Evolutionary conservation across 2,113 vertebrate genomes (phyloP).

Genomic region (Polyodon spathula): DNA sequence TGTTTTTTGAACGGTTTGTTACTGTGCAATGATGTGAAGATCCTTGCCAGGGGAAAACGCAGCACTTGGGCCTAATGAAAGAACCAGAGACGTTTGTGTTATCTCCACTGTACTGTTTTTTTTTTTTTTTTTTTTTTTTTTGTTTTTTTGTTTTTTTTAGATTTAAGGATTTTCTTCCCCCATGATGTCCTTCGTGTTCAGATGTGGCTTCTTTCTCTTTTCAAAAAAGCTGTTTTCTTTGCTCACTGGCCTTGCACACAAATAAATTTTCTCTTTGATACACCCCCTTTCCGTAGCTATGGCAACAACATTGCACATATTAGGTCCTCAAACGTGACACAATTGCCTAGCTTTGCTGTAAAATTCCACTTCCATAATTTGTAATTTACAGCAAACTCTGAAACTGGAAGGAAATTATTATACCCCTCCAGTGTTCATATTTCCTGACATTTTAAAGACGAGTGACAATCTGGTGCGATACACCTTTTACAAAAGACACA

Average conservation of each 20-base stretch:
- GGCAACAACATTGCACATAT: constrained; percentile 20
- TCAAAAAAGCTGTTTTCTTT: constrained; percentile 16
- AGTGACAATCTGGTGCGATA: no score
- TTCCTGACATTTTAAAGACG: constrained; percentile 1
- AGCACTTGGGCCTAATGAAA: no score
- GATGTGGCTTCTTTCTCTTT: background rate
- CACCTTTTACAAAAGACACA: no score
- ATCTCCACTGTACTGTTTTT: no score
- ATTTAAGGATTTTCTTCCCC: background rate
- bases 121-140: no score
- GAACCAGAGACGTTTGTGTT: no score
- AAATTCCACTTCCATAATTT: constrained; percentile 11
- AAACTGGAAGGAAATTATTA: no score
- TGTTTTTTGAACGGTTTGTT: no score
- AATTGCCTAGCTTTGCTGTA: constrained; percentile 4
- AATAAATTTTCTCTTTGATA: constrained; percentile 16
- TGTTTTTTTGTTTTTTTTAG: background rate
- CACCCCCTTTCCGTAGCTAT: constrained; percentile 17
- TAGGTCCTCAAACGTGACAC: constrained; percentile 13
- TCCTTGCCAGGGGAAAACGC: no score
- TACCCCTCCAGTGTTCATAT: constrained; percentile 20
- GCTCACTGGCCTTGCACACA: constrained; percentile 14
- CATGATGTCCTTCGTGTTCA: no score
- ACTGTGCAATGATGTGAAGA: no score
- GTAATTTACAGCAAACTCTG: background rate